These are phyloP conservation scores for Porites divaricata DNA, from an alignment of 92 coral and sea anemone genomes.

Conservation along the genomic window DNA sequence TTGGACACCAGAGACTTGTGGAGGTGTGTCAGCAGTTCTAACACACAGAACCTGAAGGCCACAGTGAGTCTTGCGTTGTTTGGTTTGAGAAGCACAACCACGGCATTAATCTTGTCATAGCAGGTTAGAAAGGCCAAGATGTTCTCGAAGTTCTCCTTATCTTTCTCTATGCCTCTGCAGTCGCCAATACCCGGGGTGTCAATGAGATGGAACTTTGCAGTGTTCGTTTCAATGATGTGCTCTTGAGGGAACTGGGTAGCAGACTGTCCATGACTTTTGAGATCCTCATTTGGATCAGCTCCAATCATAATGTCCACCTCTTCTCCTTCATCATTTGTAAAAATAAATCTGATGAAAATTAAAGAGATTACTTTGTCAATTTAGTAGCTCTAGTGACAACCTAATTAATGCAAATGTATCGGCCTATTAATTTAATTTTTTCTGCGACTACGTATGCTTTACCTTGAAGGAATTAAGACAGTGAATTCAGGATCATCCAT, in stretches of 20 bases:
- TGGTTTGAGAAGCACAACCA: constrained; percentile 35
- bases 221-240: constrained; percentile 25
- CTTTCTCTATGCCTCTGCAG: constrained; percentile 23
- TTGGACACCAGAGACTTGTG: constrained; percentile 33
- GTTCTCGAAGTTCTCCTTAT: constrained; percentile 28
- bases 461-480: neutral
- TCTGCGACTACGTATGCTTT: too few species aligned
- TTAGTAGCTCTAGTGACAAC: too few species aligned
- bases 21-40: constrained; percentile 29
- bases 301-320: constrained; percentile 18
- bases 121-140: constrained; percentile 43
- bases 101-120: constrained; percentile 4
- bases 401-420: too few species aligned
- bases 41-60: constrained; percentile 42
- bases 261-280: constrained; percentile 6
- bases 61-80: constrained; percentile 42
- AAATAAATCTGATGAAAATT: too few species aligned
- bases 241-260: constrained; percentile 43
- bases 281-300: constrained; percentile 15
- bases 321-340: constrained; percentile 22
- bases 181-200: constrained; percentile 50
- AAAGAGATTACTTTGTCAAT: too few species aligned
- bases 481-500: constrained; percentile 13
- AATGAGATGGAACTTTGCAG: constrained; percentile 26
- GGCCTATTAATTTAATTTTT: too few species aligned